A percentile compares a stretch with the other conserved stretches of the same genome.
Evolutionary conservation across 1,140 invertebrate species (phyloP).

Genomic region (Microplitis demolitor): DNA sequence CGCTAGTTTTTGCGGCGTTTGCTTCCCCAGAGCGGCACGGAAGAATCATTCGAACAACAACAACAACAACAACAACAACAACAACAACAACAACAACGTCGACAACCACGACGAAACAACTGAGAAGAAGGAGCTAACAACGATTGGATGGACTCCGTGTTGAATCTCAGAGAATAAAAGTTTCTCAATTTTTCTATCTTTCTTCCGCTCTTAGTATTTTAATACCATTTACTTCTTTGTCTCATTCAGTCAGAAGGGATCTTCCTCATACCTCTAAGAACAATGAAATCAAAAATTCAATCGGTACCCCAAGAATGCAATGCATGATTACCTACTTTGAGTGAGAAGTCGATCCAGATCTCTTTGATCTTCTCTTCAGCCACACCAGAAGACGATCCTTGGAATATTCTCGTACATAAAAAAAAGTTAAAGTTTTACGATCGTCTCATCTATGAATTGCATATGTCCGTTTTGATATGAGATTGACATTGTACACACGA

Average conservation of each 20-base stretch:
- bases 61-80: conserved; percentile 38
- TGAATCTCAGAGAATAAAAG: background rate
- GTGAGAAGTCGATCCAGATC: conserved; percentile 16
- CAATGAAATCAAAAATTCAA: conserved; percentile 55
- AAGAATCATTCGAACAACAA: conserved; percentile 33
- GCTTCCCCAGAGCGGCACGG: conserved; percentile 43
- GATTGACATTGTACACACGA: background rate
- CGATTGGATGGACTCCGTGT: background rate
- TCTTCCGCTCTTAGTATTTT: conserved; percentile 16
- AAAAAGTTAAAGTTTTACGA: background rate
- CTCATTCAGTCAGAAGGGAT: conserved; percentile 18
- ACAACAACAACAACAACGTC: conserved; percentile 29
- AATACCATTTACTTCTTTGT: conserved; percentile 10
- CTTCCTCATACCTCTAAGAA: conserved; percentile 37
- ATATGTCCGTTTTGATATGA: background rate
- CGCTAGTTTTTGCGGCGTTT: conserved; percentile 59
- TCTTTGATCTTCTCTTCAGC: background rate
- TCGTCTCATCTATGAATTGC: background rate
- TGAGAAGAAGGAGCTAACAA: background rate
- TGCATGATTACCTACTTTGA: conserved; percentile 51
- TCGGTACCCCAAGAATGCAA: conserved; percentile 47
- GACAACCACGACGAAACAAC: conserved; percentile 34
- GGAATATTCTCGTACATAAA: background rate
- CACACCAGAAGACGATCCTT: background rate
- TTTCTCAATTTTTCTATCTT: background rate